These are phyloP conservation scores for Ditylenchus dipsaci DNA, from an alignment of 1,140 invertebrate genomes.

Conservation along the genomic window DNA sequence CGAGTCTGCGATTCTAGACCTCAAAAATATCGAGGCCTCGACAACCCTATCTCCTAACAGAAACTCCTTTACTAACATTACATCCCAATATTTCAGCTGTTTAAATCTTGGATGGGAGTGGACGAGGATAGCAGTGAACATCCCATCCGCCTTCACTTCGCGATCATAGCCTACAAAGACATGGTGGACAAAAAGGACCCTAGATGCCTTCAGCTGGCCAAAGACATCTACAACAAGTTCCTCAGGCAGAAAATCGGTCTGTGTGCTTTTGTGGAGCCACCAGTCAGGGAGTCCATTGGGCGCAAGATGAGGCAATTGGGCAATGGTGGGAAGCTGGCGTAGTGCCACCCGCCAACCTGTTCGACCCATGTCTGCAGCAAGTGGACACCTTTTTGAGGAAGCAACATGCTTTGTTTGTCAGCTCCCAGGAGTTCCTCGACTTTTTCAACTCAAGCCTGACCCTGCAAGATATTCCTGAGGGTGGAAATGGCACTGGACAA, in stretches of 20 bases:
- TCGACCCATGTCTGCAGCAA: not conserved
- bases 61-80: not conserved
- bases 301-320: not conserved
- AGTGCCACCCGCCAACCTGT: not conserved
- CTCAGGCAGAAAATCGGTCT: slow-evolving; percentile 14
- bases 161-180: slow-evolving; percentile 23
- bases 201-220: slow-evolving; percentile 18
- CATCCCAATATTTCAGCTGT: slow-evolving; percentile 10
- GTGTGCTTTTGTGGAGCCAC: slow-evolving; percentile 20
- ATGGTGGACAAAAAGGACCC: slow-evolving; percentile 14
- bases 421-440: slow-evolving; percentile 33
- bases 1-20: no score
- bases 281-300: slow-evolving; percentile 16
- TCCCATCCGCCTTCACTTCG: slow-evolving; percentile 23
- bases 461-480: not conserved
- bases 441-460: slow-evolving; percentile 27
- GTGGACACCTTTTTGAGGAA: slow-evolving; percentile 27
- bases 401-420: slow-evolving; percentile 28
- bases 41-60: not conserved
- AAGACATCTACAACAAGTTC: slow-evolving; percentile 25
- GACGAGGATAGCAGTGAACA: slow-evolving; percentile 28
- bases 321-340: not conserved
- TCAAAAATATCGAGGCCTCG: no score
- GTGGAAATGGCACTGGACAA: not conserved
- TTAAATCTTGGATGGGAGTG: slow-evolving; percentile 27